phyloP scores from a whole-genome alignment of 53 echinoderm and acorn worm species.

The Apostichopus leukothele region DNA sequence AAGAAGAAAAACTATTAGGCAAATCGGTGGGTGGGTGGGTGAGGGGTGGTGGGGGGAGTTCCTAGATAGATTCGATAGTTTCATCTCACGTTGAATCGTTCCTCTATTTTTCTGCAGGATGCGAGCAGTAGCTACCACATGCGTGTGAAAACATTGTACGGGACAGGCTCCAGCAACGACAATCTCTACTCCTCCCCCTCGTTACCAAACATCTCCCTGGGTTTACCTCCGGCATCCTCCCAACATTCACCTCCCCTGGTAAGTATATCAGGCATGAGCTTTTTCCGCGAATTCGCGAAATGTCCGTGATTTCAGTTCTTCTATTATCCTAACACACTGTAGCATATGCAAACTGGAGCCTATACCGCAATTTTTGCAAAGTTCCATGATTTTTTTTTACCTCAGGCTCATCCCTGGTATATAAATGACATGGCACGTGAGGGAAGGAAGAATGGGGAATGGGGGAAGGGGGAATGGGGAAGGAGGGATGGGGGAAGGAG shows the following conservation, averaged over 20 bases:
- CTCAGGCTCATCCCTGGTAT: no score
- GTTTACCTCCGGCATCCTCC: conserved; percentile 73
- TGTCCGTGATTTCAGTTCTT: no score
- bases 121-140: conserved; percentile 61
- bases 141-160: conserved; percentile 78
- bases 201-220: conserved; percentile 95
- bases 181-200: conserved; percentile 97
- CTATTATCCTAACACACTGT: no score
- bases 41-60: neutral
- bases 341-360: no score
- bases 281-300: no score
- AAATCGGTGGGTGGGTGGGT: neutral
- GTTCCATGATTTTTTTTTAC: no score
- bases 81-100: no score
- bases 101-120: conserved; percentile 50
- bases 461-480: no score
- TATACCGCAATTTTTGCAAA: no score
- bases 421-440: no score
- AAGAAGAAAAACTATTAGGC: neutral
- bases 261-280: conserved; percentile 29
- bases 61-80: neutral
- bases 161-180: conserved; percentile 60
- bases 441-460: neutral
- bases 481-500: no score
- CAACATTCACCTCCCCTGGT: conserved; percentile 93